phyloP scores from a whole-genome alignment of 2,888 invertebrate genomes.

The Phytoseiulus persimilis region DNA sequence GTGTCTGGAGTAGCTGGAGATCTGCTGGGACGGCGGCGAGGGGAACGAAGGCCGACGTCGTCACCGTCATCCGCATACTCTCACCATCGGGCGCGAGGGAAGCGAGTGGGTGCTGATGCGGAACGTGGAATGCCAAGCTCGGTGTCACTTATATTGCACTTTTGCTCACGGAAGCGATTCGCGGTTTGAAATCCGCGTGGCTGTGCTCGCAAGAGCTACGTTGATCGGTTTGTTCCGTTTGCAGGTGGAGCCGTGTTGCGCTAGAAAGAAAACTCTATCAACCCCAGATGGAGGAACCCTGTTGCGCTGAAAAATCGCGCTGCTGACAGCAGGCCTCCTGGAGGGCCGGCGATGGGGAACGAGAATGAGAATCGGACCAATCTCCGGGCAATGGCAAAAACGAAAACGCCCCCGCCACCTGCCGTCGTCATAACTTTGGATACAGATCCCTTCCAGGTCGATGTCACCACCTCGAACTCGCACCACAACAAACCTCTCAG shows the following conservation, averaged over 20 bases:
- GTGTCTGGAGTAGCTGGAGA: too few relatives aligned
- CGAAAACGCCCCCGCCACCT: conserved; percentile 36
- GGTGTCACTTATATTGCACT: neutral
- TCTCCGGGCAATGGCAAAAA: conserved; percentile 30
- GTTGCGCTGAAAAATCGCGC: neutral
- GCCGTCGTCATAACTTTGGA: conserved; percentile 34
- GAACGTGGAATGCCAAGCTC: neutral
- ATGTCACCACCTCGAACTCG: conserved; percentile 32
- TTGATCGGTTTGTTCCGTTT: neutral
- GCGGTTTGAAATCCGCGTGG: neutral
- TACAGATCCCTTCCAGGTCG: conserved; percentile 28
- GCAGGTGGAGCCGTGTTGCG: neutral
- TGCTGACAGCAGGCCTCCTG: neutral
- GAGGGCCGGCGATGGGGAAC: conserved; percentile 22
- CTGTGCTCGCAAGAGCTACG: neutral
- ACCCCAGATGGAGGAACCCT: neutral
- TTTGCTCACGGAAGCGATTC: neutral
- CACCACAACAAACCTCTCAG: conserved; percentile 25
- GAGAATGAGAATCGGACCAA: conserved; percentile 33
- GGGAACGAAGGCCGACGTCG: too few relatives aligned
- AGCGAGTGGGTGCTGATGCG: neutral
- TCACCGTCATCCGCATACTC: too few relatives aligned
- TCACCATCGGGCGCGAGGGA: neutral
- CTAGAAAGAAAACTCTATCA: neutral
- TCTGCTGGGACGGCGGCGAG: too few relatives aligned